These are phyloP conservation scores for Brassicogethes aeneus DNA, from an alignment of 2,888 invertebrate genomes.

Conservation along the genomic window DNA sequence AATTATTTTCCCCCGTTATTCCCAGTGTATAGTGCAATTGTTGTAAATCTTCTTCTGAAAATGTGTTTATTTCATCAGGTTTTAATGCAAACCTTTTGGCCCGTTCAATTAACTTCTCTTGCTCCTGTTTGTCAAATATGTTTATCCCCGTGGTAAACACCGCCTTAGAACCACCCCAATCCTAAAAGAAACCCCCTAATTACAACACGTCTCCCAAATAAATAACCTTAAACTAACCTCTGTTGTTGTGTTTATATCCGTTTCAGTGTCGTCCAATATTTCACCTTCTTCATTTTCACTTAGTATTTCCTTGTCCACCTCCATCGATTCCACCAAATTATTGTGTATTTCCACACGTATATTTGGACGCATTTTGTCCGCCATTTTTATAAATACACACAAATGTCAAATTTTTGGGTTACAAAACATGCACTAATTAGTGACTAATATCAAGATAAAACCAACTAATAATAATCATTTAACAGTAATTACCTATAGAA, in stretches of 20 bases:
- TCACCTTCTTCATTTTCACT: constrained; percentile 38
- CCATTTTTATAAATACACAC: no score
- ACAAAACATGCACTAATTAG: no score
- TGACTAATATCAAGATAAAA: no score
- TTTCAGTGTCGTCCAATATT: constrained; percentile 29
- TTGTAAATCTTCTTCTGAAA: constrained; percentile 39
- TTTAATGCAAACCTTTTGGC: constrained; percentile 50
- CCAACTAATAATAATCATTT: no score
- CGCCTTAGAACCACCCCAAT: constrained; percentile 33
- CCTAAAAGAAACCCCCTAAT: constrained; percentile 20
- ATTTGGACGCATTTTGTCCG: constrained; percentile 32
- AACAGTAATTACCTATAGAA: no score
- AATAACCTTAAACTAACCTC: no score
- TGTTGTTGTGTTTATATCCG: no score
- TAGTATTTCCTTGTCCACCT: constrained; percentile 35
- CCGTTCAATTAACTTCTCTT: constrained; percentile 45
- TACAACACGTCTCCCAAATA: constrained; percentile 3
- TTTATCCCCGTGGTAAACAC: constrained; percentile 43
- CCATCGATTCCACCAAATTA: constrained; percentile 41
- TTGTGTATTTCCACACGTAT: constrained; percentile 43
- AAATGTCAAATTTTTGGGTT: no score
- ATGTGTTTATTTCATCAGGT: constrained; percentile 36
- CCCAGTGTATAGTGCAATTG: constrained; percentile 45
- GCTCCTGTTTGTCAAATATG: constrained; percentile 44
- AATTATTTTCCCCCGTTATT: constrained; percentile 49